These are phyloP conservation scores for Sarcophaga caerulescens DNA, from an alignment of 2,888 invertebrate genomes.

Conservation along the genomic window DNA sequence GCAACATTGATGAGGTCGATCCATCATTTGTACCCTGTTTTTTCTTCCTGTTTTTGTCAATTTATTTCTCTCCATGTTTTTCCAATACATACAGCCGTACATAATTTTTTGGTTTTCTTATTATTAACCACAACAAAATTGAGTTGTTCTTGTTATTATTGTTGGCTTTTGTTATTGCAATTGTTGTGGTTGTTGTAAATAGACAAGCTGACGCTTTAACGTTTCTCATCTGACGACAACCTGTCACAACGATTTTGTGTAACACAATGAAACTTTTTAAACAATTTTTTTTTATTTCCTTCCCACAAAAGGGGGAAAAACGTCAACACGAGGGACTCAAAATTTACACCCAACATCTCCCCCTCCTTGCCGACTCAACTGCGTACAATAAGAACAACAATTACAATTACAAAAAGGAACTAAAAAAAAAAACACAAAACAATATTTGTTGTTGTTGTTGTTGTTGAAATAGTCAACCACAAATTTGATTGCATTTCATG, in stretches of 20 bases:
- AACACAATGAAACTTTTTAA: slow-evolving; percentile 64
- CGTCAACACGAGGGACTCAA: neutral
- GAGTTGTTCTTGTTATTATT: slow-evolving; percentile 62
- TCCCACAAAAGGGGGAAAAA: slow-evolving; percentile 37
- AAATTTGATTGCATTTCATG: slow-evolving; percentile 81
- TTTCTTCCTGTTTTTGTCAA: too few relatives aligned
- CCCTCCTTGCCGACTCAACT: slow-evolving; percentile 17
- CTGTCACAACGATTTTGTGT: slow-evolving; percentile 67
- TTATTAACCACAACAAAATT: slow-evolving; percentile 56
- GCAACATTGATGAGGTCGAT: too few relatives aligned
- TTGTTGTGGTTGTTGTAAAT: slow-evolving; percentile 57
- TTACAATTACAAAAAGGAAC: slow-evolving; percentile 30
- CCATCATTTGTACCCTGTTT: too few relatives aligned
- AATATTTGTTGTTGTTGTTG: slow-evolving; percentile 69
- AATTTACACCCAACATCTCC: slow-evolving; percentile 24
- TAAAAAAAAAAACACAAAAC: slow-evolving; percentile 25
- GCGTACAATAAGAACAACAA: slow-evolving; percentile 25
- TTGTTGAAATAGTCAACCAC: slow-evolving; percentile 78
- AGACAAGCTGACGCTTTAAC: slow-evolving; percentile 68
- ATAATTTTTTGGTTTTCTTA: neutral
- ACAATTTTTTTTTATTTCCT: slow-evolving; percentile 23
- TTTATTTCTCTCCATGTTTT: neutral
- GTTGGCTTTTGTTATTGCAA: slow-evolving; percentile 19
- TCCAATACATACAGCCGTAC: neutral
- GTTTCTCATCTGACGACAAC: slow-evolving; percentile 66